These are phyloP conservation scores for Emmelina monodactyla DNA, from an alignment of 2,888 invertebrate species.

Conservation along the genomic window DNA sequence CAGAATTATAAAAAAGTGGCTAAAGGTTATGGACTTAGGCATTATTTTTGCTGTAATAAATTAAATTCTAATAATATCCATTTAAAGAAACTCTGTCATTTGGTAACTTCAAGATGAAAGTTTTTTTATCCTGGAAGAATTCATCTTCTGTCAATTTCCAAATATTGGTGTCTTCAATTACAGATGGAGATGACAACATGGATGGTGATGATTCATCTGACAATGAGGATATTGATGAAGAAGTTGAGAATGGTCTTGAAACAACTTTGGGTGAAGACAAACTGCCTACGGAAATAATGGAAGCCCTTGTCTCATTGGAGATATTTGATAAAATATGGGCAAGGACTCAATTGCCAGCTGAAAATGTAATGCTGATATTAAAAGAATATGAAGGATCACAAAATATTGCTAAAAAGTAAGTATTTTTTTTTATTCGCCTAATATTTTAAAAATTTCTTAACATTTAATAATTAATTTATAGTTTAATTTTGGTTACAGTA, in stretches of 20 bases:
- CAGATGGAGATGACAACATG: constrained; percentile 17
- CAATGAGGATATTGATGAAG: constrained; percentile 44
- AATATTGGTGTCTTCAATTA: too few species aligned
- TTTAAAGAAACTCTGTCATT: neutral
- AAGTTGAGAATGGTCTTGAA: constrained; percentile 34
- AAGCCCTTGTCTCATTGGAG: constrained; percentile 66
- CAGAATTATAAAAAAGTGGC: too few species aligned
- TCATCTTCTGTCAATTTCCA: too few species aligned
- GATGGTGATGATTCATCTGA: constrained; percentile 31
- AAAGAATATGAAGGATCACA: constrained; percentile 56
- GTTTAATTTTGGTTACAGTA: neutral
- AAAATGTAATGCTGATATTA: constrained; percentile 61
- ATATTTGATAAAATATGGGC: constrained; percentile 69
- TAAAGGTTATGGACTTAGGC: too few species aligned
- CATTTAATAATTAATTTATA: neutral
- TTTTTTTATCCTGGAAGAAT: too few species aligned
- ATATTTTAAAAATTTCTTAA: too few species aligned
- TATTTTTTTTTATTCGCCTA: too few species aligned
- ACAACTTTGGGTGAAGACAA: constrained; percentile 47
- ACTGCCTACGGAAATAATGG: constrained; percentile 64
- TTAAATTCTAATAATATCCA: neutral
- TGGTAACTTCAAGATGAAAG: too few species aligned
- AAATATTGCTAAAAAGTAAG: constrained; percentile 57
- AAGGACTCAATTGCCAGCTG: constrained; percentile 58
- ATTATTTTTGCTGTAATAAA: neutral